Evolutionary conservation across 2,888 invertebrate species (phyloP).

Genomic region (Rugalucina vietnamica): DNA sequence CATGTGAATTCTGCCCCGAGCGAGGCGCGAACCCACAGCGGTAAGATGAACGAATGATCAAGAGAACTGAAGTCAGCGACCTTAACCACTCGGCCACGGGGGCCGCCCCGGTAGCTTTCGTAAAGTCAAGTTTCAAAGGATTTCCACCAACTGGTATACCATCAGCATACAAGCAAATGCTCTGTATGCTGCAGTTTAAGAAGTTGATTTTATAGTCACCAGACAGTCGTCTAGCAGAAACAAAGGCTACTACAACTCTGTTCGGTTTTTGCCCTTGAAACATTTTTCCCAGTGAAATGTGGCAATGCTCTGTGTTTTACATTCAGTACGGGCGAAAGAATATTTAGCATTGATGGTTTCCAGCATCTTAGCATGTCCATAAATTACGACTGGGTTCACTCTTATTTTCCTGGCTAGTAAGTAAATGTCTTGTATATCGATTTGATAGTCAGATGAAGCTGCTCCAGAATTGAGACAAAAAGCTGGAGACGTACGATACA

Average conservation of each 20-base stretch:
- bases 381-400: conserved; percentile 26
- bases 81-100: too few species aligned
- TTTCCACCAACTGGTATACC: conserved; percentile 23
- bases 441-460: not conserved
- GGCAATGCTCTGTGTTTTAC: not conserved
- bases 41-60: too few species aligned
- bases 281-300: not conserved
- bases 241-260: not conserved
- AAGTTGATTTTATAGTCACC: conserved; percentile 37
- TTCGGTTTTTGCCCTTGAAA: not conserved
- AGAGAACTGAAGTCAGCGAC: too few species aligned
- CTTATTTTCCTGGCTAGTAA: not conserved
- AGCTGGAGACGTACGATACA: not conserved
- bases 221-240: conserved; percentile 13
- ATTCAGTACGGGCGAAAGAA: not conserved
- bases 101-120: not conserved
- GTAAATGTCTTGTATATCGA: not conserved
- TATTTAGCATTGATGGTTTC: not conserved
- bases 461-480: not conserved
- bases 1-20: too few species aligned
- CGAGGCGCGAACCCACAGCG: too few species aligned
- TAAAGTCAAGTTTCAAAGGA: conserved; percentile 36
- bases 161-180: conserved; percentile 26
- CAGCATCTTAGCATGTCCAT: conserved; percentile 14
- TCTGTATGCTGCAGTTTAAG: conserved; percentile 26